Evolutionary conservation across 2,113 vertebrate species (phyloP).

Genomic region (Macheiramphus alcinus): DNA sequence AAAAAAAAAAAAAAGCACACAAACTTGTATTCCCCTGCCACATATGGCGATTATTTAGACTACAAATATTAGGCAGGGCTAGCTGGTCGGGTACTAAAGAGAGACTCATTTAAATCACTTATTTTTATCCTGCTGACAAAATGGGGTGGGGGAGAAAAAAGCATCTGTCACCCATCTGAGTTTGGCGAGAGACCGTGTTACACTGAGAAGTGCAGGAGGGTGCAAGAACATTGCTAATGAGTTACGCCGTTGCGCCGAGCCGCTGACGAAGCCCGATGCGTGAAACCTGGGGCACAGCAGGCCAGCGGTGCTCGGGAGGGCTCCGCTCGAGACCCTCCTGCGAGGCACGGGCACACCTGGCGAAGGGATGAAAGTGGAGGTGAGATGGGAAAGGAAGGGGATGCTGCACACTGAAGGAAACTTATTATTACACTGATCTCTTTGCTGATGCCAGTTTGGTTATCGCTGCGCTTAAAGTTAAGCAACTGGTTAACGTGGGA

Average conservation of each 20-base stretch:
- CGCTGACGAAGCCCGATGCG: fast-evolving
- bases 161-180: constrained; percentile 41
- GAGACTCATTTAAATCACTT: constrained; percentile 32
- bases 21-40: constrained; percentile 38
- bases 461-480: background rate
- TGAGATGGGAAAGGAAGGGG: background rate
- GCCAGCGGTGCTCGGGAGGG: background rate
- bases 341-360: background rate
- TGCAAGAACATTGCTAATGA: fast-evolving
- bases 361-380: background rate
- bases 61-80: constrained; percentile 50
- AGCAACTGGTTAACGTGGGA: background rate
- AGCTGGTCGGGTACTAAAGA: background rate
- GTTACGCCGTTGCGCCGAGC: background rate
- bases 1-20: background rate
- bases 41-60: constrained; percentile 56
- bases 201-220: background rate
- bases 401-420: background rate
- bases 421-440: background rate
- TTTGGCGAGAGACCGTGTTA: background rate
- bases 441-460: background rate
- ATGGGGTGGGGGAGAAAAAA: background rate
- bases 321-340: fast-evolving
- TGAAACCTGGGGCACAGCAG: background rate
- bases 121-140: constrained; percentile 55